These are phyloP conservation scores for Poecile montanus DNA, from an alignment of 2,797 vertebrate species.

Conservation along the genomic window DNA sequence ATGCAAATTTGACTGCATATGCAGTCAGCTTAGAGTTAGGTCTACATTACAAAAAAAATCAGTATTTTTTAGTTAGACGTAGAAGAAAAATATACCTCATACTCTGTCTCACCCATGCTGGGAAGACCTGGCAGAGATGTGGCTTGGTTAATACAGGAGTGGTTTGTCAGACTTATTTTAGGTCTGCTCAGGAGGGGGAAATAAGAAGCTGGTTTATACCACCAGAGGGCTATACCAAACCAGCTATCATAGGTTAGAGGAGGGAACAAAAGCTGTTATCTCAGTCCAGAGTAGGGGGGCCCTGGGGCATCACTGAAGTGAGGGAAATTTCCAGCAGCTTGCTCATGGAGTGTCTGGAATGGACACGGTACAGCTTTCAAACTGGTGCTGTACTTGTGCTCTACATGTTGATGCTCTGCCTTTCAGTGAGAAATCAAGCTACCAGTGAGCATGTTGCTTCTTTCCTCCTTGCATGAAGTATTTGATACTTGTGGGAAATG, in stretches of 20 bases:
- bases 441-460: background rate
- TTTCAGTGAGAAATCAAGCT: background rate
- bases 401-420: background rate
- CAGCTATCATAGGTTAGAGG: background rate
- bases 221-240: constrained; percentile 34
- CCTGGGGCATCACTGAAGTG: background rate
- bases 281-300: background rate
- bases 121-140: background rate
- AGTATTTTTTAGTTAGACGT: background rate
- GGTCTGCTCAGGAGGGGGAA: background rate
- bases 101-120: background rate
- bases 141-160: background rate
- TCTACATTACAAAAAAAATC: background rate
- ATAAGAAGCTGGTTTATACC: background rate
- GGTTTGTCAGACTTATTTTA: background rate
- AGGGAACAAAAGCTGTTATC: background rate
- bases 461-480: background rate
- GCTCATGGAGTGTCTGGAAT: background rate
- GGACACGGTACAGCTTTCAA: background rate
- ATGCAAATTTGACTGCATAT: background rate
- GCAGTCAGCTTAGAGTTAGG: background rate
- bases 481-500: constrained; percentile 26
- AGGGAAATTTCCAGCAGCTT: background rate
- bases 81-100: background rate
- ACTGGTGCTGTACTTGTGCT: background rate